Conservation (phyloP, 2,797 vertebrate genomes). For the Danio albolineatus region DNA sequence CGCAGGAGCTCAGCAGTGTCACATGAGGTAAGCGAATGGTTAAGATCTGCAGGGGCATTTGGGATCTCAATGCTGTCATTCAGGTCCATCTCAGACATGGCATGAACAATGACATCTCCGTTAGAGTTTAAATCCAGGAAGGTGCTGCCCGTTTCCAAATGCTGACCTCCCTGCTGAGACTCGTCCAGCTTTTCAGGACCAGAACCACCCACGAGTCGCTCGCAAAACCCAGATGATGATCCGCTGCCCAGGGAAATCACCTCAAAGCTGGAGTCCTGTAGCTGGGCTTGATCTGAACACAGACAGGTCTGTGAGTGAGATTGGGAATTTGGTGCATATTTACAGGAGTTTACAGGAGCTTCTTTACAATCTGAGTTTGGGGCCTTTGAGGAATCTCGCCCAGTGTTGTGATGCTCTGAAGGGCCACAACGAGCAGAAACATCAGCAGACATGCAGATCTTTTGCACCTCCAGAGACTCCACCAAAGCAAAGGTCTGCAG, state of each 20-base stretch:
- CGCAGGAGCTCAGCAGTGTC: slow-evolving; percentile 69
- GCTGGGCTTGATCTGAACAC: slow-evolving; percentile 55
- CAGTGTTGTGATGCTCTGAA: slow-evolving; percentile 23
- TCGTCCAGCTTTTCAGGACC: slow-evolving; percentile 63
- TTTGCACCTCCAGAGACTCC: slow-evolving; percentile 65
- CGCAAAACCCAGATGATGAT: slow-evolving; percentile 82
- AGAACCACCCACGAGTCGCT: slow-evolving; percentile 68
- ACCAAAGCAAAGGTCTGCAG: slow-evolving; percentile 78
- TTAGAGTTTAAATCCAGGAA: slow-evolving; percentile 77
- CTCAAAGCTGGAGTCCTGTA: slow-evolving; percentile 73
- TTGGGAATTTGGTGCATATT: neutral
- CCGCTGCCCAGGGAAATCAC: slow-evolving; percentile 81
- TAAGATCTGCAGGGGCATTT: slow-evolving; percentile 16
- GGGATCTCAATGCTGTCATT: slow-evolving; percentile 64
- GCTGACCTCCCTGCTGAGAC: slow-evolving; percentile 51
- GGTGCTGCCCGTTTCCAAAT: slow-evolving; percentile 72
- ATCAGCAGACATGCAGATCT: slow-evolving; percentile 11
- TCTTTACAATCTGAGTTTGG: slow-evolving; percentile 64
- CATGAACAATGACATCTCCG: slow-evolving; percentile 74
- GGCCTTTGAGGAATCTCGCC: slow-evolving; percentile 25
- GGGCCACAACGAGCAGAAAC: neutral
- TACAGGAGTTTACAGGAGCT: neutral
- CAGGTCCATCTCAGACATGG: slow-evolving; percentile 74
- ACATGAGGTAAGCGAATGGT: slow-evolving; percentile 66
- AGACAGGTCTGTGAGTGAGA: slow-evolving; percentile 38